Evolutionary conservation across 1,140 invertebrate genomes (phyloP), one percentile per base, ranked within the genome.

Genomic region (Drosophila takahashii): DNA sequence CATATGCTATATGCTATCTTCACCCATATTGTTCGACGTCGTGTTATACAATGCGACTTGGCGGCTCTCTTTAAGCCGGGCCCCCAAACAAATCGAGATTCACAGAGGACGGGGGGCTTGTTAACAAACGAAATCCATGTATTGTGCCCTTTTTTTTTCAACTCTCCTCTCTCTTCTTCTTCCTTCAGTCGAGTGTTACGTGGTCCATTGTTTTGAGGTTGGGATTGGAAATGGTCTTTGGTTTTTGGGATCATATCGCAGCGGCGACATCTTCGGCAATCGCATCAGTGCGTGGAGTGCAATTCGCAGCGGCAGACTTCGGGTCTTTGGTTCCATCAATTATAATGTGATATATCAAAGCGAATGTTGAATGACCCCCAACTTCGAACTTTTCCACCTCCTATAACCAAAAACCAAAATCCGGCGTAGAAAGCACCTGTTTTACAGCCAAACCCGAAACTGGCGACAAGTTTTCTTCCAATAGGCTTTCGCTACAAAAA

Each of bases 401-500:
- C 47, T 47, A 44, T 18, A 29, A 6, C 32, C 50, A 15, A 39
- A 47, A 32, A 34, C 36, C n/a, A 22, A 32, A 64, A 64, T 54
- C 26, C 42, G 37, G 54, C 66, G 67, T 86, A 87, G 84, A 86
- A 86, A 86, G 83, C 84, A 87, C 83, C 83, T 89, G 84, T 66
- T 87, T 75, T 62, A 87, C 59, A 73, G 58, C 39, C 69, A 45
- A 67, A 80, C 64, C 64, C 64, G 64, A 76, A 79, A 71, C 52
- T 37, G 62, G 65, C 79, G 83, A 87, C 84, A 87, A 89, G 85
- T 89, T 87, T 78, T n/a, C n/a, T 89, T 73, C 79, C 84, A 73
- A 79, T 79, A 32, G 71, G 84, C 84, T 87, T 87, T 87, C 84
- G 84, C 84, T 87, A 84, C 84, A 87, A 87, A 87, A 87, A 87